phyloP scores from a whole-genome alignment of 2,797 vertebrate genomes.

The Chloroceryle amazona region DNA sequence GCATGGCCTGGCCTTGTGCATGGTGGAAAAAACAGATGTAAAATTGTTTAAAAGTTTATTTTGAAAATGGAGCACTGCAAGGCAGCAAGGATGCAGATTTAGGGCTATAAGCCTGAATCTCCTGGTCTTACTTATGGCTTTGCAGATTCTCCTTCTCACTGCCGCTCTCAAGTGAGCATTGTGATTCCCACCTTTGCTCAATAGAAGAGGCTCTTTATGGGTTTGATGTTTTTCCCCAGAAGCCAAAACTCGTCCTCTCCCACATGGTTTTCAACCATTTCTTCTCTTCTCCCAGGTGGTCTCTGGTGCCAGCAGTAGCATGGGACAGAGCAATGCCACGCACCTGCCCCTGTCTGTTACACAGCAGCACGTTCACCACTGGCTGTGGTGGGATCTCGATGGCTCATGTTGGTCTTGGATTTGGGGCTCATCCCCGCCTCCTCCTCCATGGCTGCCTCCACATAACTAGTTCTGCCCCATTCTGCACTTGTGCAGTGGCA shows the following conservation, averaged over 20 bases:
- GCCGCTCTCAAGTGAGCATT: not conserved
- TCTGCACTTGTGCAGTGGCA: not conserved
- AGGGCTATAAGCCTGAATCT: not conserved
- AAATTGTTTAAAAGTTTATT: not conserved
- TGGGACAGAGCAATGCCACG: accelerated
- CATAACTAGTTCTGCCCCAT: not conserved
- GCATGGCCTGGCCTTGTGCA: not conserved
- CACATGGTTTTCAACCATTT: accelerated
- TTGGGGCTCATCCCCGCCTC: not conserved
- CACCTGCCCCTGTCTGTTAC: accelerated
- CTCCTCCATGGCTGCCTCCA: not conserved
- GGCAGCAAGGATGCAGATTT: not conserved
- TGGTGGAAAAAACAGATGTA: not conserved
- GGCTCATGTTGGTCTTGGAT: not conserved
- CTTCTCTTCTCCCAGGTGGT: not conserved
- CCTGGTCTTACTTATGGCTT: not conserved
- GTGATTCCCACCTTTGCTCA: accelerated
- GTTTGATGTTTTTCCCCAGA: not conserved
- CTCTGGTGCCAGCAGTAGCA: not conserved
- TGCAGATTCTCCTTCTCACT: not conserved
- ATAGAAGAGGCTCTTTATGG: not conserved
- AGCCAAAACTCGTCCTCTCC: not conserved
- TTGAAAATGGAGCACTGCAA: not conserved
- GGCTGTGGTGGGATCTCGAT: not conserved
- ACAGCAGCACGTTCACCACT: accelerated